Evolutionary conservation across 2,888 invertebrate genomes (phyloP).

Genomic region (Prionchulus punctatus): DNA sequence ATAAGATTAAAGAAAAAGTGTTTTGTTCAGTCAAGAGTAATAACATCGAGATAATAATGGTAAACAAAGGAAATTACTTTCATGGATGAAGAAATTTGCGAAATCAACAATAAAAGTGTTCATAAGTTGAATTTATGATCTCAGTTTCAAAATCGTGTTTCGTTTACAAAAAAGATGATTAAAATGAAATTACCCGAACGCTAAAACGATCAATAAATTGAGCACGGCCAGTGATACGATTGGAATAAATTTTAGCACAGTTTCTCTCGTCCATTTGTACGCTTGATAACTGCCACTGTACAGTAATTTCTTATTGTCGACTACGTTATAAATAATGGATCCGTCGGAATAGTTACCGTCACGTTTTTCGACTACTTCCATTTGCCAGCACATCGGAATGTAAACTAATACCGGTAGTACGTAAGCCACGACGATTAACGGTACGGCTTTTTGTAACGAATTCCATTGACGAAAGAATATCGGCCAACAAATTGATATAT

Average conservation of each 20-base stretch:
- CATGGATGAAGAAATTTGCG: too few relatives aligned
- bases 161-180: too few relatives aligned
- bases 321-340: not conserved
- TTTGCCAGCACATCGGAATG: slow-evolving; percentile 18
- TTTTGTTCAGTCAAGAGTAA: too few relatives aligned
- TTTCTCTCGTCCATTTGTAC: slow-evolving; percentile 30
- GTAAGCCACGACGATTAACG: slow-evolving; percentile 25
- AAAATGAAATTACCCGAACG: slow-evolving; percentile 21
- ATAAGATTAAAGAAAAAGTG: too few relatives aligned
- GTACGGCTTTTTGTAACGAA: slow-evolving; percentile 21
- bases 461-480: slow-evolving; percentile 31
- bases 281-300: not conserved
- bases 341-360: not conserved
- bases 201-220: slow-evolving; percentile 29
- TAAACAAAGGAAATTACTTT: too few relatives aligned
- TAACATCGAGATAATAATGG: too few relatives aligned
- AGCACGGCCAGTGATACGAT: slow-evolving; percentile 26
- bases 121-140: too few relatives aligned
- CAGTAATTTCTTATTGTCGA: not conserved
- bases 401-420: slow-evolving; percentile 24
- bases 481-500: slow-evolving; percentile 27
- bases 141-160: too few relatives aligned
- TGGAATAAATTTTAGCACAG: slow-evolving; percentile 25
- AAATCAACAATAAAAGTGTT: too few relatives aligned
- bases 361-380: not conserved